Conservation (phyloP, 2,888 invertebrate species). For the Lasius fuliginosus region DNA sequence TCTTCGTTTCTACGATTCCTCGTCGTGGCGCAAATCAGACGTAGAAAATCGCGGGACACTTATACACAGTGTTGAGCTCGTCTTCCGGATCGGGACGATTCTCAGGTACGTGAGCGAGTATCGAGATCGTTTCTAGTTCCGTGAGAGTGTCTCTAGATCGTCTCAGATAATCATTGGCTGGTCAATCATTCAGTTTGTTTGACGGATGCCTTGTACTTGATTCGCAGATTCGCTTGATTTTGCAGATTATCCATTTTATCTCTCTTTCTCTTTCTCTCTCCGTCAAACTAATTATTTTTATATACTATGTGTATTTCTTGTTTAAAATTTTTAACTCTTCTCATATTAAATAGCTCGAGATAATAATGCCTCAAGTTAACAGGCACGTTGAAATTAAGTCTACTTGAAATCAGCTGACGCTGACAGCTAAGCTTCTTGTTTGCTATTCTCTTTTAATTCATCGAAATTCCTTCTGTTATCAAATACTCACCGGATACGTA, state of each 20-base stretch:
- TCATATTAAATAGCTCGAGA: neutral
- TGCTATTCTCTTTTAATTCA: neutral
- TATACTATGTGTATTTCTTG: neutral
- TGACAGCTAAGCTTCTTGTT: neutral
- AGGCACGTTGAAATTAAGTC: neutral
- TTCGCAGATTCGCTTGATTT: too few species aligned
- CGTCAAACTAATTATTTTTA: neutral
- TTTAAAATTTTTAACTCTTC: neutral
- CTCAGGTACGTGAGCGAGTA: constrained; percentile 43
- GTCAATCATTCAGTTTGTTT: constrained; percentile 25
- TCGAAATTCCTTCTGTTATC: neutral
- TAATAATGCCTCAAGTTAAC: neutral
- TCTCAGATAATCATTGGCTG: constrained; percentile 26
- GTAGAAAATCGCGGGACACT: constrained; percentile 77
- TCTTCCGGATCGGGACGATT: constrained; percentile 54
- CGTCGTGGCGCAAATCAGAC: constrained; percentile 66
- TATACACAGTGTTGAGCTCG: constrained; percentile 40
- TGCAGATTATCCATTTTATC: constrained; percentile 16
- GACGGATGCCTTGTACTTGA: constrained; percentile 30
- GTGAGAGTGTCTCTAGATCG: constrained; percentile 57
- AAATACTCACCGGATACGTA: neutral
- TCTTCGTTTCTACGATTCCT: constrained; percentile 70
- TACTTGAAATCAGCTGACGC: neutral
- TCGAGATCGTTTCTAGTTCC: constrained; percentile 9
- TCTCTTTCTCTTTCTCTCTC: neutral